A percentile compares a stretch with the other conserved stretches of the same genome.
Evolutionary conservation across 2,113 vertebrate species (phyloP).

Genomic region (Leucosticte australis): DNA sequence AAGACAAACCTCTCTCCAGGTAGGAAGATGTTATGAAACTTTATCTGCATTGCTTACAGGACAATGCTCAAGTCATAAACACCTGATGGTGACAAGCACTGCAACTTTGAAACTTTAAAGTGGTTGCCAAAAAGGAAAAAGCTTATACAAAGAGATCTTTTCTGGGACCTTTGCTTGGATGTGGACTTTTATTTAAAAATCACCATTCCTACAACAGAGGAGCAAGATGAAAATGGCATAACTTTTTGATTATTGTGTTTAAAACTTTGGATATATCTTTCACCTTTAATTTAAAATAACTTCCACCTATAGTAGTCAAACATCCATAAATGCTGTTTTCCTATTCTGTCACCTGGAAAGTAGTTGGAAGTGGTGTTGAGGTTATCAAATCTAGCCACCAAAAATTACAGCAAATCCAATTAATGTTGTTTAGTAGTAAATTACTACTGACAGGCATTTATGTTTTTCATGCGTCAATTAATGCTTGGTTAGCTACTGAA

Average conservation of each 20-base stretch:
- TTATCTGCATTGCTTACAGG: neutral
- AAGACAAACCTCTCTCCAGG: neutral
- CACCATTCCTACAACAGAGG: neutral
- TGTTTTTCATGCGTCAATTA: constrained; percentile 54
- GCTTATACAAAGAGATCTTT: neutral
- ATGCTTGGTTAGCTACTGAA: constrained; percentile 46
- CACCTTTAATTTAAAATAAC: neutral
- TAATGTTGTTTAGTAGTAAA: constrained; percentile 54
- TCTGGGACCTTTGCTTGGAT: neutral
- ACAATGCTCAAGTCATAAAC: neutral
- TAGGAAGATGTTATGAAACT: neutral
- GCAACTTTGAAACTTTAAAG: neutral
- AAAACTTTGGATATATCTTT: neutral
- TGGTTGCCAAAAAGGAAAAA: neutral
- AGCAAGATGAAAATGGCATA: neutral
- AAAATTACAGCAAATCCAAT: constrained; percentile 54
- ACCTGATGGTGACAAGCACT: neutral
- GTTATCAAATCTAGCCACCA: constrained; percentile 48
- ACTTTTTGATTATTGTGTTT: neutral
- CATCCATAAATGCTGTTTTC: neutral
- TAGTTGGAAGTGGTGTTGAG: constrained; percentile 24
- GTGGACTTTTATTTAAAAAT: neutral
- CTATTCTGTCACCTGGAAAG: constrained; percentile 33
- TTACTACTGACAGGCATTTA: constrained; percentile 63
- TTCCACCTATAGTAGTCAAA: constrained; percentile 6